Conservation (phyloP, 2,888 invertebrate genomes). For the Chloroclystis v-ata region DNA sequence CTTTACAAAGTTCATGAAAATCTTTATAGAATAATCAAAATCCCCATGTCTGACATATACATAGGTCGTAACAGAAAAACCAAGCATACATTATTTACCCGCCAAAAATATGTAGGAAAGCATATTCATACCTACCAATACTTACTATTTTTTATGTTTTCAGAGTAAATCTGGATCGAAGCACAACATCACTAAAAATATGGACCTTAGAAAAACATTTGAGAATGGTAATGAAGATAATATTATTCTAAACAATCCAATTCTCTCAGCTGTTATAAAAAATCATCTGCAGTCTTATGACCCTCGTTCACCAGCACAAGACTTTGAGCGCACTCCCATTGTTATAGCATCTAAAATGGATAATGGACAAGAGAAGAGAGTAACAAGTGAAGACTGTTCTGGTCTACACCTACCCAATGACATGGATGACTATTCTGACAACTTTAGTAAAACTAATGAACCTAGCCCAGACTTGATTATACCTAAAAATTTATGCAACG, state of each 20-base stretch:
- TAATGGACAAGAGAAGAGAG: conserved; percentile 36
- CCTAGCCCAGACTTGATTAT: conserved; percentile 49
- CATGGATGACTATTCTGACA: conserved; percentile 42
- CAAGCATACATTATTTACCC: no score
- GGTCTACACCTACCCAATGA: conserved; percentile 49
- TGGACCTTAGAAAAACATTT: conserved; percentile 69
- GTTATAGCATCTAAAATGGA: conserved; percentile 49
- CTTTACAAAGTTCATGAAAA: no score
- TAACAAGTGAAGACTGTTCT: conserved; percentile 37
- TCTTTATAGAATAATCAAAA: no score
- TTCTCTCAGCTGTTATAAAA: conserved; percentile 68
- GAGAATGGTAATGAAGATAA: conserved; percentile 62
- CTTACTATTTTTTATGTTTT: conserved; percentile 31
- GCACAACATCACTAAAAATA: conserved; percentile 72
- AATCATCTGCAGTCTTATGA: conserved; percentile 72
- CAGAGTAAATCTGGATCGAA: conserved; percentile 61
- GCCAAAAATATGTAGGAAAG: no score
- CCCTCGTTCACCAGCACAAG: conserved; percentile 79
- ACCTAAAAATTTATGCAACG: conserved; percentile 63
- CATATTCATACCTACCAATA: no score
- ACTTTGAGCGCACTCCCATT: conserved; percentile 80
- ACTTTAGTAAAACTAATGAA: conserved; percentile 44
- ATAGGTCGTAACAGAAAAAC: no score
- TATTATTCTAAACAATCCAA: conserved; percentile 66
- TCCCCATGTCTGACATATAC: no score